phyloP scores from a whole-genome alignment of 2,888 invertebrate genomes.

The Malthinus seriepunctatus region DNA sequence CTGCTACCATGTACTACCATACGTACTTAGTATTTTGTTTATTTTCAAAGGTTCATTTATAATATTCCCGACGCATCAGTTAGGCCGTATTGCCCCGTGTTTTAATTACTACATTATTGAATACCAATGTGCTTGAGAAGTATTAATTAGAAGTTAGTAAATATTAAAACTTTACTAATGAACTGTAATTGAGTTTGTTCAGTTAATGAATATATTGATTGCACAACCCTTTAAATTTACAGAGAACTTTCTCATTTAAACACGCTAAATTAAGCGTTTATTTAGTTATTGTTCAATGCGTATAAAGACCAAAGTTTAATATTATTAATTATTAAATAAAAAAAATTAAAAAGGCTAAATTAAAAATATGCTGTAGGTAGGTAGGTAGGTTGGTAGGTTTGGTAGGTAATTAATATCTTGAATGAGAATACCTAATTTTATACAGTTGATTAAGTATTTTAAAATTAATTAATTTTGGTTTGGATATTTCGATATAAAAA shows the following conservation, averaged over 20 bases:
- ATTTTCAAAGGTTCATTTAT: neutral
- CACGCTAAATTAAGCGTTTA: constrained; percentile 36
- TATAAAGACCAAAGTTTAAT: constrained; percentile 22
- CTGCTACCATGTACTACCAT: constrained; percentile 1
- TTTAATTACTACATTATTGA: constrained; percentile 46
- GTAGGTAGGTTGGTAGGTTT: no score
- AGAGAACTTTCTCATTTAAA: constrained; percentile 41
- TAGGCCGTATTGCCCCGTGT: constrained; percentile 29
- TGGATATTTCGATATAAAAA: no score
- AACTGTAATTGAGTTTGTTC: constrained; percentile 54
- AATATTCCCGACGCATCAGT: constrained; percentile 24
- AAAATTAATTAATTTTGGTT: no score
- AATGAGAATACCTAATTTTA: no score
- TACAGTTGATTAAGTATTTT: no score
- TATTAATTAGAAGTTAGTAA: constrained; percentile 54
- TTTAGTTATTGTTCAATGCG: constrained; percentile 27
- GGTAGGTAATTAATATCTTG: neutral
- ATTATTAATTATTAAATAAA: constrained; percentile 6
- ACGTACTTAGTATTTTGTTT: neutral
- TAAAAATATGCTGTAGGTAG: neutral
- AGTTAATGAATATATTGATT: constrained; percentile 55
- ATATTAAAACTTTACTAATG: constrained; percentile 54
- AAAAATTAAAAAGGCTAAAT: constrained; percentile 1
- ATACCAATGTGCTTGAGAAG: constrained; percentile 46
- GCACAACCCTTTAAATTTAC: constrained; percentile 44